A percentile compares a stretch with the other conserved stretches of the same genome.
These are phyloP conservation scores for Perccottus glenii DNA, from an alignment of 2,113 vertebrate species.

Conservation along the genomic window DNA sequence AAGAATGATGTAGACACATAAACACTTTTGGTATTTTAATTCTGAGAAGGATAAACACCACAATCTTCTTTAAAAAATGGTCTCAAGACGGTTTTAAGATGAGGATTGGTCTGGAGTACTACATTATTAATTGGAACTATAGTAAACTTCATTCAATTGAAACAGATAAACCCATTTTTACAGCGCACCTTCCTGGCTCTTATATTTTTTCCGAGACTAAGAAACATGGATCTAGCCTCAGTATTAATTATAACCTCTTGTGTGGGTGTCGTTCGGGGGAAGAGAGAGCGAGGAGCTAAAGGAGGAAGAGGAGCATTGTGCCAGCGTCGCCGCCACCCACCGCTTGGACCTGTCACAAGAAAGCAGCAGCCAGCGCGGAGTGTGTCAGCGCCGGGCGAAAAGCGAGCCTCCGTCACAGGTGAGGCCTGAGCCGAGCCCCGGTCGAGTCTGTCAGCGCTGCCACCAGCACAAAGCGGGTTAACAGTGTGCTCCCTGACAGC, in stretches of 20 bases:
- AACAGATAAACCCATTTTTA: background rate
- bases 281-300: constrained; percentile 46
- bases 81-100: no score
- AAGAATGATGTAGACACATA: no score
- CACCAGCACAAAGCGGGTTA: constrained; percentile 69
- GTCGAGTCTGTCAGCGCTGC: constrained; percentile 62
- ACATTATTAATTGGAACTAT: no score
- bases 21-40: no score
- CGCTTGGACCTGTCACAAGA: constrained; percentile 78
- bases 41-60: no score
- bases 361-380: constrained; percentile 8
- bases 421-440: constrained; percentile 58
- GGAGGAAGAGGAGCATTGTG: constrained; percentile 61
- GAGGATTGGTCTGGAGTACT: no score
- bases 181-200: background rate
- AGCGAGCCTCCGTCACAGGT: constrained; percentile 66
- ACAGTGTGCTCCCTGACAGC: constrained; percentile 67
- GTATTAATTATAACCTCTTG: constrained; percentile 83
- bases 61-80: no score
- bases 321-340: constrained; percentile 68
- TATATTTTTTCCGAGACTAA: constrained; percentile 73
- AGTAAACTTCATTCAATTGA: background rate
- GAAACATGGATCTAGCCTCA: constrained; percentile 79
- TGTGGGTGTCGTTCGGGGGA: constrained; percentile 67
- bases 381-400: constrained; percentile 60